Conservation (phyloP, 2,113 vertebrate genomes). For the Himantopus leucocephalus region DNA sequence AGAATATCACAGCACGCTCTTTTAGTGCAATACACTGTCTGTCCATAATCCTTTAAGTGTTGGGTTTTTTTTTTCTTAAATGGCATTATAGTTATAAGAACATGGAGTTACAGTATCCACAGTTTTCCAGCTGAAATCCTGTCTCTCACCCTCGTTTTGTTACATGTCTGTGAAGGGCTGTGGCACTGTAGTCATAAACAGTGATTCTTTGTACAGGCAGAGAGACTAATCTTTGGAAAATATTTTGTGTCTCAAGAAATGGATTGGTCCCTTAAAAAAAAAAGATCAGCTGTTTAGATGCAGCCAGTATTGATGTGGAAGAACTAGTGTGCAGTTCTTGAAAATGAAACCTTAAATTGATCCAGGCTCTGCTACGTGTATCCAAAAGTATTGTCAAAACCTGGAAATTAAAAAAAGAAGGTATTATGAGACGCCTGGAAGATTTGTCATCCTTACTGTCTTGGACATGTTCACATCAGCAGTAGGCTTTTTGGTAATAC, state of each 20-base stretch:
- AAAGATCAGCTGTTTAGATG: not conserved
- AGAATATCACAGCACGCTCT: not conserved
- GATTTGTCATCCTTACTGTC: not conserved
- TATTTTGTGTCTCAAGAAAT: not conserved
- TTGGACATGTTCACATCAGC: not conserved
- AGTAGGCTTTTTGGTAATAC: slow-evolving; percentile 1
- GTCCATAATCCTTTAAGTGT: not conserved
- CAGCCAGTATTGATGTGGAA: not conserved
- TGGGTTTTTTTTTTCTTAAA: not conserved
- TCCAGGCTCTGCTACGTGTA: not conserved
- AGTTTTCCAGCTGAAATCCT: not conserved
- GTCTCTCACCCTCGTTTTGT: not conserved
- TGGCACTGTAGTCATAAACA: not conserved
- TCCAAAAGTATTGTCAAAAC: not conserved
- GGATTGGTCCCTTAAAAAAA: not conserved
- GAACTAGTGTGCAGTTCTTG: not conserved
- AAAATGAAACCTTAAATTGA: not conserved
- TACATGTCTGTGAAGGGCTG: not conserved
- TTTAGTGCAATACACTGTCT: not conserved
- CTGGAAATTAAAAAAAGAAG: not conserved
- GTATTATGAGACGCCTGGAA: not conserved
- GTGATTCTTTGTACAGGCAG: not conserved
- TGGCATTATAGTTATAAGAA: not conserved
- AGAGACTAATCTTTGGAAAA: not conserved
- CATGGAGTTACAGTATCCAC: not conserved